Evolutionary conservation across 35 echinoderm and acorn worm genomes (phyloP), one percentile per base, ranked within the genome.

Genomic region (Ophiothrix spiculata): DNA sequence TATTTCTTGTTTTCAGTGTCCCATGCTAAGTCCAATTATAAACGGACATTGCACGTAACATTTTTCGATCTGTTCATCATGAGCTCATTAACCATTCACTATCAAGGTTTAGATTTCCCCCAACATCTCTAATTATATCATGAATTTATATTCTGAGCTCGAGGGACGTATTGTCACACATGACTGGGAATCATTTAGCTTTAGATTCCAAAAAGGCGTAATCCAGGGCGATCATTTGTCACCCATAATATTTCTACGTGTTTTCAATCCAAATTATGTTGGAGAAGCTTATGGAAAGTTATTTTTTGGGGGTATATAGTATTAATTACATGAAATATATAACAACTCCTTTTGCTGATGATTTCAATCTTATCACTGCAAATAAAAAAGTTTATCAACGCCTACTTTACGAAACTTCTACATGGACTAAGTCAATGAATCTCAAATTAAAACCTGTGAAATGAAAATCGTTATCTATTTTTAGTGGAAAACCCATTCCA

Each of bases 41-140:
- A 25, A 1, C 60, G 60, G 6, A 69, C 60, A 2, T n/a, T 6
- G 17, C 60, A 69, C 25, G 29, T n/a, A 10, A 69, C 60, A 69
- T 69, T 69, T 69, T 69, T 69, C 25, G 60, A 69, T 69, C 60
- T n/a, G 60, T 69, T 6, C 60, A 69, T 69, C 60, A 69, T n/a
- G 10, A 69, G 2, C 25, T 69, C 17, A 69, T 69, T 15, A n/a
- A 25, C 2, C 25, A 69, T n/a, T 69, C 60, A 69, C 25, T 69
- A 6, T 15, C 8, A 15, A 10, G 60, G 29, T 69, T 69, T 69
- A 15, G 29, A 25, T 69, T 69, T n/a, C 60, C 60, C 3, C 60
- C 60, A 25, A 69, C 23, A 69, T 69, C 3, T 25, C 17, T 25
- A 25, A 2, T 2, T 69, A n/a, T n/a, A 69, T 69, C 29, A 19